Evolutionary conservation across 2,113 vertebrate species (phyloP).

Genomic region (Panurus biarmicus): DNA sequence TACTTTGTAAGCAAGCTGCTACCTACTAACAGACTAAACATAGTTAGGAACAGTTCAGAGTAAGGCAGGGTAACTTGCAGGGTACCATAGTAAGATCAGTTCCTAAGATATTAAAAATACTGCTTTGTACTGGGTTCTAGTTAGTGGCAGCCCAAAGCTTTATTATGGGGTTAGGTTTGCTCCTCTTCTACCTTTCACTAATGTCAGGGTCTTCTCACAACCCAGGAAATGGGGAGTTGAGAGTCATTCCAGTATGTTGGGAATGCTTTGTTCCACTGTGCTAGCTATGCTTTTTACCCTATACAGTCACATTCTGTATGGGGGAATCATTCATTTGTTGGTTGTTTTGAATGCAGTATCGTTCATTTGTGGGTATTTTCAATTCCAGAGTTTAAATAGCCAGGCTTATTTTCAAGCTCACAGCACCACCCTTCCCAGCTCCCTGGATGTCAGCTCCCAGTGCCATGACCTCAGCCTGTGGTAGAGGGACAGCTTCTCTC

Average conservation of each 20-base stretch:
- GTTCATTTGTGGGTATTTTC: background rate
- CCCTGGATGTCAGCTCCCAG: background rate
- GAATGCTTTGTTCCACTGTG: background rate
- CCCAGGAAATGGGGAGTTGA: background rate
- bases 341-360: background rate
- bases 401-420: background rate
- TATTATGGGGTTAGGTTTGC: background rate
- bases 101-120: background rate
- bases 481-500: background rate
- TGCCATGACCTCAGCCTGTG: background rate
- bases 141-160: background rate
- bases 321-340: background rate
- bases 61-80: background rate
- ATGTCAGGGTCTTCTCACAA: background rate
- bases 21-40: background rate
- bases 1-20: background rate
- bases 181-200: background rate
- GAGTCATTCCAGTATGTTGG: background rate
- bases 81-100: background rate
- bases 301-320: background rate
- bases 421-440: background rate
- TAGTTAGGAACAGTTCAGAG: background rate
- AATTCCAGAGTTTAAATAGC: background rate
- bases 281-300: background rate
- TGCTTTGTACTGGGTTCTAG: background rate